Evolutionary conservation across 2,797 vertebrate species (phyloP).

Genomic region (Chloroceryle inda): DNA sequence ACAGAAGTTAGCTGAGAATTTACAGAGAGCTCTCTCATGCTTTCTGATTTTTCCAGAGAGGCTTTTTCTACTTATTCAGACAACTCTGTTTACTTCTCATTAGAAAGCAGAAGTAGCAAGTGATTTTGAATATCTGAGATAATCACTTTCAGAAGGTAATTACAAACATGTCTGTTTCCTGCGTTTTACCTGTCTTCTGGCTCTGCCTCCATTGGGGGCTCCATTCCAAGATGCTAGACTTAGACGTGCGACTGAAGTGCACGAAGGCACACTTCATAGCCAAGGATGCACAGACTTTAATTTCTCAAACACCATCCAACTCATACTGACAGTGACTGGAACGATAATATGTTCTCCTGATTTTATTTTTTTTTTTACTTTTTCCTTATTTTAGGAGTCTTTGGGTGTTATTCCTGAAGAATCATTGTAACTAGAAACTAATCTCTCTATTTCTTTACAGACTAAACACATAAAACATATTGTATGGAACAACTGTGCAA

Average conservation of each 20-base stretch:
- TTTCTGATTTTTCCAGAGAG: not conserved
- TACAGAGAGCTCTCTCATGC: not conserved
- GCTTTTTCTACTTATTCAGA: not conserved
- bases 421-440: not conserved
- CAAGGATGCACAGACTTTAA: not conserved
- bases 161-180: conserved; percentile 19
- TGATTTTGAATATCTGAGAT: conserved; percentile 32
- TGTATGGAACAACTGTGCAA: not conserved
- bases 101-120: not conserved
- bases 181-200: conserved; percentile 31
- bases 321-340: not conserved
- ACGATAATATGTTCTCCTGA: not conserved
- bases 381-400: not conserved
- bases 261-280: not conserved
- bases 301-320: not conserved
- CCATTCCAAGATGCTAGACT: not conserved
- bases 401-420: not conserved
- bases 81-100: not conserved
- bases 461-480: not conserved
- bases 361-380: not conserved
- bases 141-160: conserved; percentile 42
- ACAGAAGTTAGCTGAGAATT: conserved; percentile 5
- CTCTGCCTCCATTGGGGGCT: not conserved
- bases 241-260: not conserved
- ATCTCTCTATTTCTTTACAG: not conserved